phyloP scores from a whole-genome alignment of 2,113 vertebrate genomes.

The Columba livia region DNA sequence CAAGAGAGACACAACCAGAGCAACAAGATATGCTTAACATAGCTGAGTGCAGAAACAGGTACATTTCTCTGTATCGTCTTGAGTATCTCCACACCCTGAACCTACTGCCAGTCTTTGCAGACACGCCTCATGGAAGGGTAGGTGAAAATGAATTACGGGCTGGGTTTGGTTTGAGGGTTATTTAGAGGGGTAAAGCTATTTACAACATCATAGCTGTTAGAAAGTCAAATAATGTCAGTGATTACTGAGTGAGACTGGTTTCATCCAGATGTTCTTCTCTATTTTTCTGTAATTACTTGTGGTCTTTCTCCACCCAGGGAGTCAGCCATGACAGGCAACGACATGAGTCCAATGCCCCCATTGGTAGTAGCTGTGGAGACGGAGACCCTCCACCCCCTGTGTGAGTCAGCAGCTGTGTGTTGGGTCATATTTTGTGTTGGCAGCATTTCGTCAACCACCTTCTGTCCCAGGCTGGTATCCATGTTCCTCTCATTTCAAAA shows the following conservation, averaged over 20 bases:
- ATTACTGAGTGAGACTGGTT: neutral
- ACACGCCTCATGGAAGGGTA: neutral
- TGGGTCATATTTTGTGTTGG: neutral
- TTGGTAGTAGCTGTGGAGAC: neutral
- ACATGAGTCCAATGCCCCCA: neutral
- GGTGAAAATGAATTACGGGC: neutral
- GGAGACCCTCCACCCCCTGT: neutral
- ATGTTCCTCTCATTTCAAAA: neutral
- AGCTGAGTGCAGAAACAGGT: neutral
- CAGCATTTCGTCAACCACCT: neutral
- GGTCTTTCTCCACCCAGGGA: neutral
- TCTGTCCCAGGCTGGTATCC: neutral
- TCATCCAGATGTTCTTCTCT: neutral
- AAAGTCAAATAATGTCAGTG: neutral
- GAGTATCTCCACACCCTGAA: neutral
- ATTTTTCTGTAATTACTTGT: neutral
- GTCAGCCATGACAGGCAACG: neutral
- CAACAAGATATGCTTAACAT: neutral
- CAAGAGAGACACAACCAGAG: neutral
- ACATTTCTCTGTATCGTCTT: neutral
- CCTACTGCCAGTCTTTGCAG: neutral
- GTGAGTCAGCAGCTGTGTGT: neutral
- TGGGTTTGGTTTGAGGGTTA: neutral
- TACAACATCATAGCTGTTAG: neutral
- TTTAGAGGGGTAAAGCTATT: neutral